phyloP scores from a whole-genome alignment of 2,888 invertebrate species.

The Xylocampa areola region DNA sequence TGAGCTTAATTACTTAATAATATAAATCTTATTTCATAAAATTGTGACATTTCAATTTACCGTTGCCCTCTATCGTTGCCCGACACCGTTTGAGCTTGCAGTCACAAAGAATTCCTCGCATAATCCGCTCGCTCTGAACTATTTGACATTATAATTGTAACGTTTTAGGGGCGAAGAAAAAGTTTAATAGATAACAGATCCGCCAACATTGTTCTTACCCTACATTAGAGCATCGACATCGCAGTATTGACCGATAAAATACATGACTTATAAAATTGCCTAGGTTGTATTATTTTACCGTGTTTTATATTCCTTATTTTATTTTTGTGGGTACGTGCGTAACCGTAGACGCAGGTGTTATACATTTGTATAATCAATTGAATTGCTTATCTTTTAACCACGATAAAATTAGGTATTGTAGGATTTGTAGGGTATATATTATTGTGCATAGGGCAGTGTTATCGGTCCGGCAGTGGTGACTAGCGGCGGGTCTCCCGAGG shows the following conservation, averaged over 20 bases:
- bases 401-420: background rate
- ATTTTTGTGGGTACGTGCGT: conserved; percentile 9
- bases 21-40: too few relatives aligned
- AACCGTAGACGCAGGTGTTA: background rate
- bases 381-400: background rate
- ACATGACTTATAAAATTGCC: too few relatives aligned
- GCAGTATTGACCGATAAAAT: too few relatives aligned
- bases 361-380: background rate
- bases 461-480: conserved; percentile 18
- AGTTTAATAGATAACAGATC: too few relatives aligned
- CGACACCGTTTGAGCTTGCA: background rate
- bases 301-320: conserved; percentile 18
- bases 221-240: too few relatives aligned
- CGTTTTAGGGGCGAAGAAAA: conserved; percentile 21
- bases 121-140: conserved; percentile 36
- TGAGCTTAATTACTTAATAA: too few relatives aligned
- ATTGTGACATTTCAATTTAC: too few relatives aligned
- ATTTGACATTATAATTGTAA: conserved; percentile 54
- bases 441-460: conserved; percentile 3
- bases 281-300: conserved; percentile 17
- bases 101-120: conserved; percentile 18
- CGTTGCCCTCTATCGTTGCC: conserved; percentile 18
- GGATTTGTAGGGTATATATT: conserved; percentile 1
- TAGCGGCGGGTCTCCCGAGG: conserved; percentile 22
- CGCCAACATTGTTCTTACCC: conserved; percentile 12